Percentiles rank a stretch among this genome's conserved stretches.
phyloP scores from a whole-genome alignment of 64 coral and sea anemone species.

The Montipora sp. region DNA sequence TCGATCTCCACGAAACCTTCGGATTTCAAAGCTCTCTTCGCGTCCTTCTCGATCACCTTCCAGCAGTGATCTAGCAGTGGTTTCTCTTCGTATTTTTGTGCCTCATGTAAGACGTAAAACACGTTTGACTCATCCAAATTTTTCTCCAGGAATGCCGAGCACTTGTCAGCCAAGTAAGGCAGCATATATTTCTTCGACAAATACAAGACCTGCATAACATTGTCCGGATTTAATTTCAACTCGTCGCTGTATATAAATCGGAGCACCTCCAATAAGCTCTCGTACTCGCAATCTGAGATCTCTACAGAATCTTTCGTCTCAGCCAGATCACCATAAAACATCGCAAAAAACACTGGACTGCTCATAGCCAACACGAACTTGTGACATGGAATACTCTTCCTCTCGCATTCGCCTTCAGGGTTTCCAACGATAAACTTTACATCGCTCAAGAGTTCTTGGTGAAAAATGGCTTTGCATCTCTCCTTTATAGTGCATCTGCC shows the following conservation, averaged over 20 bases:
- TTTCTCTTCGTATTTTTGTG: constrained; percentile 11
- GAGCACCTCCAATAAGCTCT: constrained; percentile 41
- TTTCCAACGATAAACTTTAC: constrained; percentile 33
- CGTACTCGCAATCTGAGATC: constrained; percentile 34
- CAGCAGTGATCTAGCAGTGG: constrained; percentile 38
- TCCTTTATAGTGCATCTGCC: constrained; percentile 4
- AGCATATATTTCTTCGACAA: constrained; percentile 56
- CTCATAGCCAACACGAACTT: constrained; percentile 53
- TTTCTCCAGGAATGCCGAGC: constrained; percentile 29
- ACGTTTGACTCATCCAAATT: constrained; percentile 39
- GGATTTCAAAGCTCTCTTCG: constrained; percentile 28
- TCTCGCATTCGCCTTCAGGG: background rate
- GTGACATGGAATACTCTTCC: constrained; percentile 27
- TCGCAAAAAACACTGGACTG: constrained; percentile 56
- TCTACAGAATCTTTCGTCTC: constrained; percentile 24
- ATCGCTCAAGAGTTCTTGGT: constrained; percentile 52
- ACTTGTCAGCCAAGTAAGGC: constrained; percentile 43
- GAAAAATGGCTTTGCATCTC: constrained; percentile 24
- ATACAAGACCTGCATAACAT: constrained; percentile 48
- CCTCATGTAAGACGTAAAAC: constrained; percentile 29
- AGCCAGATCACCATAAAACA: constrained; percentile 54
- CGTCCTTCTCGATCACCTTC: constrained; percentile 35
- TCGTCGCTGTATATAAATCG: constrained; percentile 52
- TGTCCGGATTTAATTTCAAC: constrained; percentile 14
- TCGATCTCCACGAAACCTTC: constrained; percentile 23